Evolutionary conservation across 2,113 vertebrate species (phyloP).

Genomic region (Rhegmatorhina hoffmannsi): DNA sequence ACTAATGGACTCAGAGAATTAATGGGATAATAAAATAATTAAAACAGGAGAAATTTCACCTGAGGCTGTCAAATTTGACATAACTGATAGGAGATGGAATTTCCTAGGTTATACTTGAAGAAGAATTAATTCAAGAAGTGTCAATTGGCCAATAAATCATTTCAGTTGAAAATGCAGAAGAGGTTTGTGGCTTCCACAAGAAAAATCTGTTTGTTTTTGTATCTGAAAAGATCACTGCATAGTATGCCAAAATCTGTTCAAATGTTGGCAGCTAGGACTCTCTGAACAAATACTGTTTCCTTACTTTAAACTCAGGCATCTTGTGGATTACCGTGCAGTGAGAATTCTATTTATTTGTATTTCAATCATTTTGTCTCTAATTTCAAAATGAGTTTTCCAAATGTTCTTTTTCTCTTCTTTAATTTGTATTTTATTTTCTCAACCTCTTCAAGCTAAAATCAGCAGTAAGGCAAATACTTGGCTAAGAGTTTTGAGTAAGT

Average conservation of each 20-base stretch:
- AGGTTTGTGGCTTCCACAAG: slow-evolving; percentile 10
- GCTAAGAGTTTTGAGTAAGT: background rate
- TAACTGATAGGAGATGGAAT: slow-evolving; percentile 41
- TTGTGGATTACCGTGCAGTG: background rate
- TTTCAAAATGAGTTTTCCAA: background rate
- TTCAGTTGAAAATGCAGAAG: slow-evolving; percentile 25
- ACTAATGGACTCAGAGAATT: slow-evolving; percentile 40
- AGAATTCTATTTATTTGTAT: background rate
- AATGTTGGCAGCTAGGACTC: background rate
- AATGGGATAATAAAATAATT: slow-evolving; percentile 62
- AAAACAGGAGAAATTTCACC: slow-evolving; percentile 56
- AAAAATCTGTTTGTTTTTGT: slow-evolving; percentile 43
- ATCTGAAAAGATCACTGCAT: background rate
- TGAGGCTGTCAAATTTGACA: slow-evolving; percentile 45
- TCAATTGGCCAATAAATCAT: slow-evolving; percentile 51
- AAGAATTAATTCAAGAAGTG: slow-evolving; percentile 47
- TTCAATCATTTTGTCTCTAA: background rate
- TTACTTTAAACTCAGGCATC: background rate
- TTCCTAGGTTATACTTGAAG: slow-evolving; percentile 50
- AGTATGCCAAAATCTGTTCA: slow-evolving; percentile 18
- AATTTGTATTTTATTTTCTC: background rate
- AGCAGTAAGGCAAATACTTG: background rate
- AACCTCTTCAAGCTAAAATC: background rate
- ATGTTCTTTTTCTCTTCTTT: background rate
- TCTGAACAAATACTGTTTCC: background rate